A percentile compares a stretch with the other conserved stretches of the same genome.
These are phyloP conservation scores for Sterrhoptilus dennistouni DNA, from an alignment of 2,113 vertebrate species.

Conservation along the genomic window DNA sequence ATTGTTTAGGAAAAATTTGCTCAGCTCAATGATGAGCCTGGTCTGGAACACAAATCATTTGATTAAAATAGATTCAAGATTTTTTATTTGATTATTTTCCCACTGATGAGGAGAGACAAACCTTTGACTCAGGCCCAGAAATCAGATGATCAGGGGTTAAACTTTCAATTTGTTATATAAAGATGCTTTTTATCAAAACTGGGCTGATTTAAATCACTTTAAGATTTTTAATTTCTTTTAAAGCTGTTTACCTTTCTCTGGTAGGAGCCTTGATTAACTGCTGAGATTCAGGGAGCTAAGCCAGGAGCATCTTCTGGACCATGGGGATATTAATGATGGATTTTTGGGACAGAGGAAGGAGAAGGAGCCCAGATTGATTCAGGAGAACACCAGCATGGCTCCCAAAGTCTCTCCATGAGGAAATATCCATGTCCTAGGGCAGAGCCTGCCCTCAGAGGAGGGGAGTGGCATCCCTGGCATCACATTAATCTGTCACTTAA, in stretches of 20 bases:
- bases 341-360: background rate
- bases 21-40: background rate
- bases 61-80: background rate
- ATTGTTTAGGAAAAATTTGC: background rate
- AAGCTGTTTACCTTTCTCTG: background rate
- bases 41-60: background rate
- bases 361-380: background rate
- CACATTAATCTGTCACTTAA: background rate
- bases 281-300: background rate
- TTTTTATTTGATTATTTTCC: background rate
- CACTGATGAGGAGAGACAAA: background rate
- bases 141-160: background rate
- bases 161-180: background rate
- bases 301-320: background rate
- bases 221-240: background rate
- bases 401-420: background rate
- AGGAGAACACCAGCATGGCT: accelerated
- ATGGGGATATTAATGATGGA: background rate
- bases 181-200: background rate
- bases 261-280: background rate
- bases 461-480: background rate
- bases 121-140: background rate
- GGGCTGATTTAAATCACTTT: background rate
- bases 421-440: background rate
- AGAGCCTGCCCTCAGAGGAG: background rate